Evolutionary conservation across 2,797 vertebrate genomes (phyloP).

Genomic region (Argentina silus): DNA sequence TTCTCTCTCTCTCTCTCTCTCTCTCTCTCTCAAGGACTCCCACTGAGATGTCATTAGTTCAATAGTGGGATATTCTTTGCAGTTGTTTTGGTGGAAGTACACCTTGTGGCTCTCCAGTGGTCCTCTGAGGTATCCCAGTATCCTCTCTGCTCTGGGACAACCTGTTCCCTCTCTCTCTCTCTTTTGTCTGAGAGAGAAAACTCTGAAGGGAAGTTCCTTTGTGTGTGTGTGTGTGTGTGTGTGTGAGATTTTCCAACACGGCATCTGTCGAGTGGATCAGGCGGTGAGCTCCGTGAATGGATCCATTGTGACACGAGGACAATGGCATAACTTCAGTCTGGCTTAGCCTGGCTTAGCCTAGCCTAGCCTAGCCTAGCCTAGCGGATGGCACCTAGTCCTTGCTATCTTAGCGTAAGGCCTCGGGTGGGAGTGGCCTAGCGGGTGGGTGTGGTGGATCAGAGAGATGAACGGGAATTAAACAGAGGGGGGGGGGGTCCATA

Average conservation of each 20-base stretch:
- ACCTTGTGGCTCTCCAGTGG: no score
- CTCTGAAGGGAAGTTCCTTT: conserved; percentile 37
- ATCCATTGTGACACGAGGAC: conserved; percentile 73
- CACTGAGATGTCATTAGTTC: no score
- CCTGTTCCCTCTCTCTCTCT: not conserved
- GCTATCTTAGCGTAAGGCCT: conserved; percentile 26
- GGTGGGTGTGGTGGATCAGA: no score
- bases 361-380: conserved; percentile 22
- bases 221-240: not conserved
- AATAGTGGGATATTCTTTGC: no score
- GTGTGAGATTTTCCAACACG: conserved; percentile 60
- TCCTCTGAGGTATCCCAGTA: no score
- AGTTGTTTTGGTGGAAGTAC: no score
- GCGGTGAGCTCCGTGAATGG: conserved; percentile 62
- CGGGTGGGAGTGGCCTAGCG: not conserved
- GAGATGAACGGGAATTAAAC: no score
- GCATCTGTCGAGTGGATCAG: conserved; percentile 72
- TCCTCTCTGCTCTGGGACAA: conserved; percentile 6
- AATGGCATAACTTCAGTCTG: conserved; percentile 71
- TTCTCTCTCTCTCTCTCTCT: no score
- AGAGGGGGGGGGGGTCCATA: conserved; percentile 21
- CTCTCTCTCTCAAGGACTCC: no score
- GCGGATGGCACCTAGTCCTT: conserved; percentile 5
- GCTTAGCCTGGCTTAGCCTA: conserved; percentile 46
- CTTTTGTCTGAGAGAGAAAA: conserved; percentile 6